Percentiles rank a stretch among this genome's conserved stretches.
phyloP scores from a whole-genome alignment of 2,888 invertebrate species.

The Cetonia aurata region DNA sequence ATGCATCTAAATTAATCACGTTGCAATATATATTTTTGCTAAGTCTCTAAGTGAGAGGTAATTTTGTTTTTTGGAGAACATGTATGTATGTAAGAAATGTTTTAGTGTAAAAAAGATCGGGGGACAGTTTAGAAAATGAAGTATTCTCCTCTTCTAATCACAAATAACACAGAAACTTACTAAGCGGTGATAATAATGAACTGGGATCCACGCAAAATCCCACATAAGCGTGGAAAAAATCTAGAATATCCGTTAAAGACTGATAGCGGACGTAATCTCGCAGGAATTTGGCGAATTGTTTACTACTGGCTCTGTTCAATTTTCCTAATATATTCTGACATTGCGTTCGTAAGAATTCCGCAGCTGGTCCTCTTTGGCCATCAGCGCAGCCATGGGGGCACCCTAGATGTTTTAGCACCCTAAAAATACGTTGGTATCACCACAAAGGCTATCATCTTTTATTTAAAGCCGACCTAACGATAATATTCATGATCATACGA shows the following conservation, averaged over 20 bases:
- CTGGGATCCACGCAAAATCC: conserved; percentile 96
- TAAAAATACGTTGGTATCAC: conserved; percentile 61
- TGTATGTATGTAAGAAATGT: conserved; percentile 9
- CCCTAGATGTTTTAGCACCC: conserved; percentile 89
- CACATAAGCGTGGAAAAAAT: conserved; percentile 94
- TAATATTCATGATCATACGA: conserved; percentile 80
- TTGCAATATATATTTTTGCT: conserved; percentile 14
- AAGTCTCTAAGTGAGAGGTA: conserved; percentile 5
- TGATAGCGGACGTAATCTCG: conserved; percentile 82
- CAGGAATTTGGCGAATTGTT: conserved; percentile 76
- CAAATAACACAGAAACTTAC: conserved; percentile 71
- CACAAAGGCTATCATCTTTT: background rate
- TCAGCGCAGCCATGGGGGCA: conserved; percentile 95
- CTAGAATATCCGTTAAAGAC: conserved; percentile 86
- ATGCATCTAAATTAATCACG: conserved; percentile 14
- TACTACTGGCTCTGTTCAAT: conserved; percentile 77
- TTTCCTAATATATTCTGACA: conserved; percentile 83
- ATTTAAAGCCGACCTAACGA: conserved; percentile 67
- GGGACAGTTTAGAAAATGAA: background rate
- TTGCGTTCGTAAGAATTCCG: conserved; percentile 91
- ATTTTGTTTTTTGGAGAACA: background rate
- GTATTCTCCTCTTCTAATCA: conserved; percentile 3
- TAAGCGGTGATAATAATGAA: conserved; percentile 86
- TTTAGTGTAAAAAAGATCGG: conserved; percentile 8
- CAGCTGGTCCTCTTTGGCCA: conserved; percentile 88